These are phyloP conservation scores for Scaptomyza montana DNA, from an alignment of 1,140 invertebrate species.

Conservation along the genomic window DNA sequence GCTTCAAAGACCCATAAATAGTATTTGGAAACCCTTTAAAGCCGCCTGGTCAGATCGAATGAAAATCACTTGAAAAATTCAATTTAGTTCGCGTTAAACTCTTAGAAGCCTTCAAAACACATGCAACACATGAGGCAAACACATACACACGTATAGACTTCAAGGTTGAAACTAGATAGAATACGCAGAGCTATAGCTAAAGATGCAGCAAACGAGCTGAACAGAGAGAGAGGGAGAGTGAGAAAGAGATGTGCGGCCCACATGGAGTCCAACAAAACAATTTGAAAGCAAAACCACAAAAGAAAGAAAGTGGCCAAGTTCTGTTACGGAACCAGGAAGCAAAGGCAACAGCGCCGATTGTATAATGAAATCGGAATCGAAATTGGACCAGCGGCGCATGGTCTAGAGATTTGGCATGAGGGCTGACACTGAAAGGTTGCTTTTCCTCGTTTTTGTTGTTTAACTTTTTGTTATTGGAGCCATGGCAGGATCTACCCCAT, in stretches of 20 bases:
- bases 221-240: neutral
- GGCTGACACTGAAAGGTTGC: conserved; percentile 1
- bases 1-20: conserved; percentile 2
- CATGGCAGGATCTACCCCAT: conserved; percentile 21
- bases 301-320: conserved; percentile 57
- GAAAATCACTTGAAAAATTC: conserved; percentile 55
- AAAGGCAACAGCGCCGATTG: conserved; percentile 56
- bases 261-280: conserved; percentile 62
- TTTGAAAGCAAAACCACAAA: conserved; percentile 68
- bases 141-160: conserved; percentile 4
- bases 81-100: conserved; percentile 55
- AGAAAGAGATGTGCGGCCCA: neutral
- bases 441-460: neutral
- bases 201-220: neutral
- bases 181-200: neutral
- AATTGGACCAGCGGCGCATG: conserved; percentile 39
- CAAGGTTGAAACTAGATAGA: conserved; percentile 2
- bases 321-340: conserved; percentile 46
- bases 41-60: neutral
- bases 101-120: conserved; percentile 41
- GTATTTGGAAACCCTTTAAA: neutral
- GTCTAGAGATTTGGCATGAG: conserved; percentile 22
- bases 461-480: neutral
- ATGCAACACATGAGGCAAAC: conserved; percentile 65
- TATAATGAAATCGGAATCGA: conserved; percentile 74